Evolutionary conservation across 2,888 invertebrate genomes (phyloP), one percentile per base, ranked within the genome.

Genomic region (Emmelina monodactyla): DNA sequence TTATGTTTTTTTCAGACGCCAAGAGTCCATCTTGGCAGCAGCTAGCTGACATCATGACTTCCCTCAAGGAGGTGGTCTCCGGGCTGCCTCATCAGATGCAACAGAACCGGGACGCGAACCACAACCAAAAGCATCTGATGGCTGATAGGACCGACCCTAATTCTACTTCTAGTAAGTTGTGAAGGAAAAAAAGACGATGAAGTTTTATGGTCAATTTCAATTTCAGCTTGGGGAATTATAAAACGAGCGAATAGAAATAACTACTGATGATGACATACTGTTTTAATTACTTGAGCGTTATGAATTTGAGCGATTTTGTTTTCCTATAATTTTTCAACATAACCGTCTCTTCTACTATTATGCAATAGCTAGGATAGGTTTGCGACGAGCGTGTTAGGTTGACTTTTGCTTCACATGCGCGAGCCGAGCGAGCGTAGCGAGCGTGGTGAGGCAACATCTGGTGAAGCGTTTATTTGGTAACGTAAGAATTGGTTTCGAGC

Each of bases 81-180:
- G 65, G 69, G 0, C 46, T 78, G 2, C 53, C 76, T 2, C 62
- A 70, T 33, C 69, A 69, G 39, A 42, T 76, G 10, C 73, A 76
- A 37, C 65, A 65, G 11, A 68, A 69, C 36, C 56, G 71, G 2
- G 71, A 73, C 38, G 42, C 59, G 2, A 71, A 71, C 44, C 69
- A 71, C 46, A 75, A 73, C 41, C 62, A 66, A 33, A 70, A 64
- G 37, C 87, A n/a, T n/a, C n/a, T n/a, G n/a, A n/a, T n/a, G n/a
- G n/a, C 83, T 83, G 56, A 83, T 86, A 50, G 65, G 85, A 40
- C 52, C 79, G 39, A 84, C 45, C 65, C 75, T 6, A 85, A 84
- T 38, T 78, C 76, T 13, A 68, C 55, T 1, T 57, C 57, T 25
- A 64, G 76, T 75, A 33, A 69, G 65, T 58, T 15, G 4, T 12